Evolutionary conservation across 2,797 vertebrate genomes (phyloP), one percentile per base, ranked within the genome.

Genomic region (Spinus pinus): DNA sequence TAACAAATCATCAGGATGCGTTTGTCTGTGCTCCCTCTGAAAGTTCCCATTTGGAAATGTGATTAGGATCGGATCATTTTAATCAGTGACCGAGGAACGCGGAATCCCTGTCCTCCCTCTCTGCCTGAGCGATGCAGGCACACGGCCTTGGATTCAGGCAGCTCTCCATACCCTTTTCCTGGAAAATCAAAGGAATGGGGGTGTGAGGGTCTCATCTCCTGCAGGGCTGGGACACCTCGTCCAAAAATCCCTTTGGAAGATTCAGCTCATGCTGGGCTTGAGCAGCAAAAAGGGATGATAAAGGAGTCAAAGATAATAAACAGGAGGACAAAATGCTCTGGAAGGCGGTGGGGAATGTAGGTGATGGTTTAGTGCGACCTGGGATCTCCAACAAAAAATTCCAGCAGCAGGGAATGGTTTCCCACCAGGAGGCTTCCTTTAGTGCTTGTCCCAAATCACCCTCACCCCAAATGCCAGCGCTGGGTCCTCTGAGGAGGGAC

Each of bases 1-100:
- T 95, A 93, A 93, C 87, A 61, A 86, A 94, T 91, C 79, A 95
- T 87, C 89, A 24, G 35, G 49, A 91, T 91, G 92, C 84, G 4
- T 62, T 91, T 82, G 84, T 31, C 84, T 66, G 12, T 15, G 20
- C 84, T 87, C 37, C 84, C 73, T 73, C 71, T 22, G 46, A 81
- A 44, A 0, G 5, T 12, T 61, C 25, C 14, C 33, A 21, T 91
- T 89, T 72, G 72, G 56, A 81, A 95, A 94, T 90, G 81, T 90
- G 94, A 93, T 93, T 87, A 91, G 92, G 84, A 77, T 86, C 46
- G 81, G 84, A 56, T 93, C 62, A 17, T 85, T 94, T 56, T n/a
- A 67, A 92, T 92, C 81, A 92, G 89, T 13, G 72, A 65, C 69
- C 1, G 0, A 74, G 62, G 85, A 90, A 65, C 78, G 46, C 2